Percentiles rank a stretch among this genome's conserved stretches.
phyloP scores from a whole-genome alignment of 2,888 invertebrate genomes.

The Eupithecia centaureata region DNA sequence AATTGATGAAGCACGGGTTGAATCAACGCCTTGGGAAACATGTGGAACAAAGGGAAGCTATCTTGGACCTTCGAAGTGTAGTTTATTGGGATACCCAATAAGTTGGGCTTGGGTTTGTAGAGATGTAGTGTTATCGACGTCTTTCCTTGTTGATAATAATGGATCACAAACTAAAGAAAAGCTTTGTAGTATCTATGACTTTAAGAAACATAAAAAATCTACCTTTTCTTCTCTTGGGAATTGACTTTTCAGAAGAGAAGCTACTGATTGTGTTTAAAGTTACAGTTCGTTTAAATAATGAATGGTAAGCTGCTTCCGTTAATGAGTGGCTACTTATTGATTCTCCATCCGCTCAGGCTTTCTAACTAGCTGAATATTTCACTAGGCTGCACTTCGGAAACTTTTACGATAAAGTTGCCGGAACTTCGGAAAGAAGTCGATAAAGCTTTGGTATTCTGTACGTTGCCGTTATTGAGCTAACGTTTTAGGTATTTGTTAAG shows the following conservation, averaged over 20 bases:
- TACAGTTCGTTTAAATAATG: constrained; percentile 19
- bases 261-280: constrained; percentile 4
- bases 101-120: constrained; percentile 15
- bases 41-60: constrained; percentile 24
- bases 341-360: constrained; percentile 49
- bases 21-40: constrained; percentile 44
- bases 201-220: neutral
- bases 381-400: constrained; percentile 56
- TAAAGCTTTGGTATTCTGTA: constrained; percentile 56
- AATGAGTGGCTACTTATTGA: constrained; percentile 47
- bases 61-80: constrained; percentile 19
- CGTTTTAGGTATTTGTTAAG: neutral
- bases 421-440: constrained; percentile 50
- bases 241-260: neutral
- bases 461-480: constrained; percentile 26
- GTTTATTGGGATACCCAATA: constrained; percentile 33
- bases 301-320: constrained; percentile 18
- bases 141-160: neutral
- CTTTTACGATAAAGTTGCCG: constrained; percentile 54
- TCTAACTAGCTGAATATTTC: constrained; percentile 66
- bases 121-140: constrained; percentile 9
- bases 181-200: neutral
- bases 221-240: neutral
- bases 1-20: constrained; percentile 59
- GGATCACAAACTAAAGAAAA: neutral